A percentile compares a stretch with the other conserved stretches of the same genome.
Conservation (phyloP, 2,113 vertebrate species). For the Gopherus evgoodei region DNA sequence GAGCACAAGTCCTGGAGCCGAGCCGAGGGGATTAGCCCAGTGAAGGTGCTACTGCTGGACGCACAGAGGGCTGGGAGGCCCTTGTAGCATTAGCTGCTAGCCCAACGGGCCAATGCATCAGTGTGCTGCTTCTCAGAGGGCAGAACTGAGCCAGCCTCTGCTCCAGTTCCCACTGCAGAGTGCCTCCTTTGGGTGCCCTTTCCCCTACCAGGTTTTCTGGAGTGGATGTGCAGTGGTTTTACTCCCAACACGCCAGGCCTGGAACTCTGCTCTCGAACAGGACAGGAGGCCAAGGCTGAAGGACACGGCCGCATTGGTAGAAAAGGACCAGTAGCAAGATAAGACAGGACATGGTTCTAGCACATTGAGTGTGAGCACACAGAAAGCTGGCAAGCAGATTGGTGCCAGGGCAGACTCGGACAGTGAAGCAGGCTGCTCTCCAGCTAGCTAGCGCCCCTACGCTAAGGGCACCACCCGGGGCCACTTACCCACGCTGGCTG, state of each 20-base stretch:
- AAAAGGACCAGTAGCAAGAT: background rate
- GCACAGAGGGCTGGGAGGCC: too few relatives aligned
- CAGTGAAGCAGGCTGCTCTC: background rate
- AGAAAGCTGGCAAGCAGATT: background rate
- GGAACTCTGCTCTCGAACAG: background rate
- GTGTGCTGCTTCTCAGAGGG: background rate
- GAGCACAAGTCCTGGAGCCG: too few relatives aligned
- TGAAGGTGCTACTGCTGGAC: background rate
- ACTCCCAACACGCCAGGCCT: background rate
- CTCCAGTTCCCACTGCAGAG: background rate
- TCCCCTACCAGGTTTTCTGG: background rate
- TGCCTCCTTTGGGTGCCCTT: too few relatives aligned
- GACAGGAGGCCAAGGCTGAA: background rate
- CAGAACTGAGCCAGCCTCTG: too few relatives aligned
- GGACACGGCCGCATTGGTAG: background rate
- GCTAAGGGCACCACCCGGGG: background rate
- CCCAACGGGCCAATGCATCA: too few relatives aligned
- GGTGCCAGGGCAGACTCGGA: background rate
- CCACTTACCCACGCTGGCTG: conserved; percentile 15
- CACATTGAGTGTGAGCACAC: background rate
- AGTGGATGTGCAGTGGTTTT: too few relatives aligned
- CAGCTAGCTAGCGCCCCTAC: background rate
- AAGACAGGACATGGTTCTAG: background rate
- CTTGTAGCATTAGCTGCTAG: background rate
- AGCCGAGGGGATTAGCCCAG: background rate